A percentile compares a stretch with the other conserved stretches of the same genome.
Evolutionary conservation across 2,888 invertebrate species (phyloP).

Genomic region (Pantelozetes paolii): DNA sequence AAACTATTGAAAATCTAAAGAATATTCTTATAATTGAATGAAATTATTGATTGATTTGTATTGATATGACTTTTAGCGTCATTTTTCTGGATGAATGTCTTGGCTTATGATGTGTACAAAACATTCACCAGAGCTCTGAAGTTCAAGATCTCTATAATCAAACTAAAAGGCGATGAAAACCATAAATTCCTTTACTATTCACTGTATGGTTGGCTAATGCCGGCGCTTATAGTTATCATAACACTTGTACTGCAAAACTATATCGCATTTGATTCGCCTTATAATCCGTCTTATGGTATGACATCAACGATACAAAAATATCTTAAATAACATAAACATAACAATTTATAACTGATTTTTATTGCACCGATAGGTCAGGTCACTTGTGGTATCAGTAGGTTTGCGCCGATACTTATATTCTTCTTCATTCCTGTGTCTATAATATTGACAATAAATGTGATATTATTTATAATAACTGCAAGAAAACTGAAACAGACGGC

Average conservation of each 20-base stretch:
- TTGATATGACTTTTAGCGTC: conserved; percentile 48
- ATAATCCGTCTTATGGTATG: conserved; percentile 10
- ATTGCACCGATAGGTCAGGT: not conserved
- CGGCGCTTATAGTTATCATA: conserved; percentile 50
- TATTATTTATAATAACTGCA: conserved; percentile 12
- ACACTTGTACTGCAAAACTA: conserved; percentile 21
- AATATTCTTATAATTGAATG: too few relatives aligned
- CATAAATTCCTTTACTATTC: conserved; percentile 49
- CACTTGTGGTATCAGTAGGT: not conserved
- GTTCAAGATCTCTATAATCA: not conserved
- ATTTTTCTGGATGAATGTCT: conserved; percentile 52
- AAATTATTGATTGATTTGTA: too few relatives aligned
- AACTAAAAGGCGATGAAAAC: conserved; percentile 34
- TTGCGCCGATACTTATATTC: conserved; percentile 49
- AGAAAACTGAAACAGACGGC: not conserved
- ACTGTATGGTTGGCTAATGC: conserved; percentile 53
- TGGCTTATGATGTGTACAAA: conserved; percentile 51
- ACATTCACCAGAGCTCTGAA: conserved; percentile 48
- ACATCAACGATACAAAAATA: not conserved
- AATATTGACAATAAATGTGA: conserved; percentile 51
- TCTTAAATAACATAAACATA: not conserved
- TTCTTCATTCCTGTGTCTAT: conserved; percentile 53
- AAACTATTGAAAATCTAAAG: too few relatives aligned
- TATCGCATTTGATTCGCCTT: conserved; percentile 50
- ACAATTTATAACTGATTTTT: not conserved